Percentiles rank a stretch among this genome's conserved stretches.
phyloP scores from a whole-genome alignment of 2,113 vertebrate genomes.

The Halcyon malimbica region DNA sequence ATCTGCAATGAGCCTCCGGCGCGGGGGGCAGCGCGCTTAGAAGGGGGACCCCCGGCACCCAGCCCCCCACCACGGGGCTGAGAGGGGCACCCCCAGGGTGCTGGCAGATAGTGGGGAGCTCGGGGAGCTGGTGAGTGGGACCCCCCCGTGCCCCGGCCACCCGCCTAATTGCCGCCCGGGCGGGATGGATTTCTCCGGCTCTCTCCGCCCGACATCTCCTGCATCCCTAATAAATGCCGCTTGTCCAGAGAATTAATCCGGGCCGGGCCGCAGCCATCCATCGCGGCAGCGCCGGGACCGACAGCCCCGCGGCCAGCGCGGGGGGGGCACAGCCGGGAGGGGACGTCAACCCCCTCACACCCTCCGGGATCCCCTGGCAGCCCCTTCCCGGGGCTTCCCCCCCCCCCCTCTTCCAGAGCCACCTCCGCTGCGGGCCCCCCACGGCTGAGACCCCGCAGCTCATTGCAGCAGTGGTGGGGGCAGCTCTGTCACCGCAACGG shows the following conservation, averaged over 20 bases:
- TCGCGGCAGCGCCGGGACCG: constrained; percentile 1
- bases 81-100: not conserved
- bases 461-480: not conserved
- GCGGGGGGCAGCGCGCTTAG: not conserved
- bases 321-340: not conserved
- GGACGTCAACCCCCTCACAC: not conserved
- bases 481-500: no score
- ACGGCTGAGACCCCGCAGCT: not conserved
- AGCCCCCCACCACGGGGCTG: not conserved
- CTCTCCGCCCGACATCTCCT: constrained; percentile 73
- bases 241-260: constrained; percentile 71
- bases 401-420: not conserved
- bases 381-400: not conserved
- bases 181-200: constrained; percentile 62
- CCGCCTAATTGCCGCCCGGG: constrained; percentile 74
- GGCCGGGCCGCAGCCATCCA: constrained; percentile 41
- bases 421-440: not conserved
- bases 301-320: not conserved
- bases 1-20: constrained; percentile 59
- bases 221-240: constrained; percentile 81
- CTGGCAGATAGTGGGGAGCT: not conserved
- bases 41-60: not conserved
- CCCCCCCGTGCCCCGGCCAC: constrained; percentile 33
- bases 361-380: not conserved
- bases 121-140: not conserved